These are phyloP conservation scores for Nothura maculosa DNA, from an alignment of 2,797 vertebrate genomes.

Conservation along the genomic window DNA sequence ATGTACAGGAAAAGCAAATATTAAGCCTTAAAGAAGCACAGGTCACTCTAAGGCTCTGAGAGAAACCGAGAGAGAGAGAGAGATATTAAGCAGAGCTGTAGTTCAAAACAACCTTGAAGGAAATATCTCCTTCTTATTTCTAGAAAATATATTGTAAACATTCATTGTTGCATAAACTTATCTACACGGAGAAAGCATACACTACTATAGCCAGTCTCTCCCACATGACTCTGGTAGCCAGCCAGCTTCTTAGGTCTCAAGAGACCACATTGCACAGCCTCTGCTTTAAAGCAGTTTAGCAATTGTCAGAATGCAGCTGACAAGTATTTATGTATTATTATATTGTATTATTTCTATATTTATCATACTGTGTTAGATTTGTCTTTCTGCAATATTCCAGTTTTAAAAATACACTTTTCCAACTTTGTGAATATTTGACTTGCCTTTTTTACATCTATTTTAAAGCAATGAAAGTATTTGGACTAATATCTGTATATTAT, in stretches of 20 bases:
- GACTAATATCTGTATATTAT: not conserved
- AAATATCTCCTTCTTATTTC: not conserved
- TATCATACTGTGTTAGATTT: not conserved
- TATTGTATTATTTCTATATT: not conserved
- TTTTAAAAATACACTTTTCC: not conserved
- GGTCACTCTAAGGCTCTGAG: not conserved
- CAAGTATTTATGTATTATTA: not conserved
- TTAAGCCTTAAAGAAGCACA: not conserved
- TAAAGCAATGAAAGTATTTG: not conserved
- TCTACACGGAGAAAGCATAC: not conserved
- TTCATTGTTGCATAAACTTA: not conserved
- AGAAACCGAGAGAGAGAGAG: not conserved
- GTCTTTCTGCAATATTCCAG: not conserved
- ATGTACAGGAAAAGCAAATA: not conserved
- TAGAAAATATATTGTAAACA: not conserved
- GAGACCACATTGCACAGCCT: rapidly evolving
- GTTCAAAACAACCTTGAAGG: not conserved
- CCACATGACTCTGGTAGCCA: not conserved
- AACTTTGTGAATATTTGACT: not conserved
- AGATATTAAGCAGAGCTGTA: not conserved
- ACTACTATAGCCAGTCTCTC: not conserved
- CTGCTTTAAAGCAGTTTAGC: not conserved
- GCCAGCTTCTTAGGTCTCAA: rapidly evolving
- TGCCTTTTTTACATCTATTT: constrained; percentile 10
- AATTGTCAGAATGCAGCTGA: not conserved